Conservation (phyloP, 2,888 invertebrate species). For the Chymomyza caudatula region DNA sequence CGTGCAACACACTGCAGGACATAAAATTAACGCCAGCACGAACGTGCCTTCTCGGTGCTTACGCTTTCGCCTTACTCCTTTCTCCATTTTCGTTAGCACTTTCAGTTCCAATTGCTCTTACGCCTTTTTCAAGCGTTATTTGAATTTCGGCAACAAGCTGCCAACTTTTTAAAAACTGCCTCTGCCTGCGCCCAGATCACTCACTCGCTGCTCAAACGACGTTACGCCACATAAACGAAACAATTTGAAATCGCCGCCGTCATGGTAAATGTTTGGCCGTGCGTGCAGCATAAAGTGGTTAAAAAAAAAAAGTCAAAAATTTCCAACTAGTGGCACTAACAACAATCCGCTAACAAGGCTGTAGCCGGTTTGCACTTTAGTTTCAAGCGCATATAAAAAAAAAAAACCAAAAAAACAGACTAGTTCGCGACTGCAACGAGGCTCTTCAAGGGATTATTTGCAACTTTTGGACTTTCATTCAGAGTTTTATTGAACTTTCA, state of each 20-base stretch:
- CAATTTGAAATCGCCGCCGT: constrained; percentile 4
- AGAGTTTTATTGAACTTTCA: constrained; percentile 26
- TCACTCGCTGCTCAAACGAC: neutral
- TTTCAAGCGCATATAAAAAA: constrained; percentile 1
- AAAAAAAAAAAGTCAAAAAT: neutral
- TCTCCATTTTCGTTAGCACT: neutral
- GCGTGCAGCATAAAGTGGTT: constrained; percentile 4
- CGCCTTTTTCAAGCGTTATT: neutral
- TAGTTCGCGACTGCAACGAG: constrained; percentile 1
- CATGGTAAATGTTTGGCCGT: neutral
- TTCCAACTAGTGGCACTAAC: neutral
- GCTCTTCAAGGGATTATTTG: constrained; percentile 20
- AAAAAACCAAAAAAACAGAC: constrained; percentile 9
- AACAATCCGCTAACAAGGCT: constrained; percentile 27
- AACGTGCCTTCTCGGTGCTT: too few species aligned
- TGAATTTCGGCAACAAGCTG: constrained; percentile 11
- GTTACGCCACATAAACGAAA: constrained; percentile 3
- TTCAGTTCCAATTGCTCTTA: neutral
- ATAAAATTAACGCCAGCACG: constrained; percentile 52
- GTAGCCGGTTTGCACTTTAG: constrained; percentile 9
- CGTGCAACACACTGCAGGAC: constrained; percentile 59
- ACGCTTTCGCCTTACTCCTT: neutral
- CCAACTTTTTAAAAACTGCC: neutral
- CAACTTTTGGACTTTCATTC: constrained; percentile 23
- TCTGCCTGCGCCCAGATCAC: neutral